Conservation (phyloP, 1,140 invertebrate species). For the Apocrypta bakeri region DNA sequence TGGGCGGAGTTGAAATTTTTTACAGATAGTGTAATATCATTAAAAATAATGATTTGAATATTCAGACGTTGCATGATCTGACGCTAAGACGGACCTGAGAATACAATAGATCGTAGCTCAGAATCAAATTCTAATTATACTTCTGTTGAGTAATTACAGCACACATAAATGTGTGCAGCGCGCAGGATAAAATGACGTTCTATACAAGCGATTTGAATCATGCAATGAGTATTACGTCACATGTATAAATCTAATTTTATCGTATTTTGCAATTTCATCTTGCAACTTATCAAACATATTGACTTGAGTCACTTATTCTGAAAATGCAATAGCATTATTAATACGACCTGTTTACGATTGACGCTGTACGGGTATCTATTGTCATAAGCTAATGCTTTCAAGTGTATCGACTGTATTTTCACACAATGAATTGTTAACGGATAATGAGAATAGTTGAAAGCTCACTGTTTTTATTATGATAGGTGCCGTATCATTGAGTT, state of each 20-base stretch:
- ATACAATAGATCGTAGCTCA: neutral
- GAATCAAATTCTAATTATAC: neutral
- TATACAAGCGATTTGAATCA: neutral
- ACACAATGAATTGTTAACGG: no score
- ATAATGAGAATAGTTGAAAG: no score
- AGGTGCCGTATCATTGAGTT: no score
- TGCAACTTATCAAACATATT: neutral
- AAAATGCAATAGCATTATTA: no score
- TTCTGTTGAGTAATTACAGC: neutral
- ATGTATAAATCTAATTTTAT: neutral
- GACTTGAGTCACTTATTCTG: neutral
- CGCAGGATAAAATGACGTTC: neutral
- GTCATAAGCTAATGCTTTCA: no score
- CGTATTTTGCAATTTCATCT: neutral
- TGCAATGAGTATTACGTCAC: neutral
- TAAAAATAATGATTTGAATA: neutral
- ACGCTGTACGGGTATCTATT: no score
- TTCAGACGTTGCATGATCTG: neutral
- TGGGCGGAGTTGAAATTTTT: neutral
- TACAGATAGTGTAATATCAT: neutral
- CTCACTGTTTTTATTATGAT: no score
- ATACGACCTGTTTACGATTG: no score
- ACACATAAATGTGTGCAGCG: neutral
- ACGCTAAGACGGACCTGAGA: neutral
- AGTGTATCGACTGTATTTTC: no score